Conservation (phyloP, 1,140 invertebrate species). For the Apis laboriosa region DNA sequence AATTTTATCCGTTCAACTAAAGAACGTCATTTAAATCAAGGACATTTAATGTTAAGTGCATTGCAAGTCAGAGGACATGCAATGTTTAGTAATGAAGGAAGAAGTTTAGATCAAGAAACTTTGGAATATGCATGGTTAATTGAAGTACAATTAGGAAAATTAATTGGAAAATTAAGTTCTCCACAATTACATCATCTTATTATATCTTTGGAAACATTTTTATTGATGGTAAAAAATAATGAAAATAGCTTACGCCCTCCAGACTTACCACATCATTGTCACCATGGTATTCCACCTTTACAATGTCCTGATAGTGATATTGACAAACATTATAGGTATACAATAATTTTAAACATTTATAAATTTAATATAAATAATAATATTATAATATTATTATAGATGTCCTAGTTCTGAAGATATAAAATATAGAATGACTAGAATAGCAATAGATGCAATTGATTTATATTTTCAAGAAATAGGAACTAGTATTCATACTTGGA, state of each 20-base stretch:
- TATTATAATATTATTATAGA: slow-evolving; percentile 61
- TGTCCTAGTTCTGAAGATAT: slow-evolving; percentile 95
- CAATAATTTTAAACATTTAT: background rate
- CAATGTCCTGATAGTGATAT: slow-evolving; percentile 88
- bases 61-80: slow-evolving; percentile 96
- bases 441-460: slow-evolving; percentile 95
- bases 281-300: slow-evolving; percentile 90
- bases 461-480: slow-evolving; percentile 94
- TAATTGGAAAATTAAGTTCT: slow-evolving; percentile 89
- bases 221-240: slow-evolving; percentile 91
- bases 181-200: slow-evolving; percentile 93
- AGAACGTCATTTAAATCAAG: slow-evolving; percentile 91
- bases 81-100: slow-evolving; percentile 96
- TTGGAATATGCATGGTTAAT: slow-evolving; percentile 98
- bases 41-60: slow-evolving; percentile 93
- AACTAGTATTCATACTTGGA: slow-evolving; percentile 93
- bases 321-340: slow-evolving; percentile 84
- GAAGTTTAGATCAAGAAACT: slow-evolving; percentile 95
- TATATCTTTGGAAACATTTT: slow-evolving; percentile 93
- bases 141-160: slow-evolving; percentile 90
- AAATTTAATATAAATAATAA: background rate
- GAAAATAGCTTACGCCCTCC: slow-evolving; percentile 93
- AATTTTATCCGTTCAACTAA: slow-evolving; percentile 84
- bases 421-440: slow-evolving; percentile 96
- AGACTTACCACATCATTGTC: slow-evolving; percentile 89